Percentiles rank a stretch among this genome's conserved stretches.
These are phyloP conservation scores for Cepaea nemoralis DNA, from an alignment of 1,140 invertebrate species.

Conservation along the genomic window DNA sequence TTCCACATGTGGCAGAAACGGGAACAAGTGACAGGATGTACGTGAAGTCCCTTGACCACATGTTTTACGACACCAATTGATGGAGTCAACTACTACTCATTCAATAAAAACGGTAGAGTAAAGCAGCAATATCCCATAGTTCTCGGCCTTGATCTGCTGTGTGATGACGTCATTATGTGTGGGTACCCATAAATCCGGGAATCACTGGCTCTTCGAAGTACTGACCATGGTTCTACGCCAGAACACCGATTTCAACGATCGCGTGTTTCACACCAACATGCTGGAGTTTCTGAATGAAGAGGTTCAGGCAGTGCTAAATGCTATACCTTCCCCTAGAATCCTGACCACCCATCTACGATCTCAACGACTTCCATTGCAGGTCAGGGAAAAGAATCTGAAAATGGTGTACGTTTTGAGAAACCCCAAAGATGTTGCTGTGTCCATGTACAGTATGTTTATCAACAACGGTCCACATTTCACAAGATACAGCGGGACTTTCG, in stretches of 20 bases:
- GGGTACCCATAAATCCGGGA: not conserved
- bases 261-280: not conserved
- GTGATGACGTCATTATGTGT: not conserved
- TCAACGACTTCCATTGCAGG: not conserved
- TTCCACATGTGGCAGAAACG: too few relatives aligned
- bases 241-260: not conserved
- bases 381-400: not conserved
- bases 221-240: not conserved
- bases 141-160: not conserved
- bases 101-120: not conserved
- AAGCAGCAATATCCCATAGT: not conserved
- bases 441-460: not conserved
- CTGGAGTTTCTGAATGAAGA: not conserved
- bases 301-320: not conserved
- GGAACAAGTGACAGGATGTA: not conserved
- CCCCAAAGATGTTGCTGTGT: not conserved
- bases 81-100: not conserved
- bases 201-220: not conserved
- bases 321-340: not conserved
- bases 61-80: conserved; percentile 2
- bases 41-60: conserved; percentile 6
- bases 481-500: not conserved
- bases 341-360: not conserved
- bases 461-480: not conserved
- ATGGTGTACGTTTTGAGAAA: not conserved